Conservation (phyloP, 2,797 vertebrate species). For the Sebastiscus tertius region DNA sequence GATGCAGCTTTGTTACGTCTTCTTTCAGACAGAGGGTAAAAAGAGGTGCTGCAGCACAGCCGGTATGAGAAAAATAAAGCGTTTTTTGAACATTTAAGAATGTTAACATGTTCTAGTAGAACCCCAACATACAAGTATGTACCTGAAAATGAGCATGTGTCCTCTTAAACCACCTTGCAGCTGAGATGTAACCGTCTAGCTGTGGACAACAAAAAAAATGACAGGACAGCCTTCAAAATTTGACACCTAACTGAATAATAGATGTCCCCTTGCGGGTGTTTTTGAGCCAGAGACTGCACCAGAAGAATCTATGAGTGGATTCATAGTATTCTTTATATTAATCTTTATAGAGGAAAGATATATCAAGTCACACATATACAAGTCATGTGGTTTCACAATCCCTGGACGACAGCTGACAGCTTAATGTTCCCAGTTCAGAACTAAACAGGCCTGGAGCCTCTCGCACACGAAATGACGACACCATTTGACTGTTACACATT, state of each 20-base stretch:
- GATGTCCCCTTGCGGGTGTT: not conserved
- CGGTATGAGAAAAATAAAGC: too few relatives aligned
- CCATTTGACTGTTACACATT: constrained; percentile 61
- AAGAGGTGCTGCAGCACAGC: too few relatives aligned
- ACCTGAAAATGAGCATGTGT: too few relatives aligned
- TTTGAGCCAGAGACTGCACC: constrained; percentile 8
- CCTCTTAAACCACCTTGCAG: constrained; percentile 15
- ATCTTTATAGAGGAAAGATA: constrained; percentile 78
- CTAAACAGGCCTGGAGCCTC: constrained; percentile 38
- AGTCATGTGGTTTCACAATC: constrained; percentile 69
- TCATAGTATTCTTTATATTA: constrained; percentile 68
- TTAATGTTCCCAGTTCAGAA: constrained; percentile 35
- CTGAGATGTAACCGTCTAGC: constrained; percentile 40
- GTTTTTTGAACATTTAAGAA: too few relatives aligned
- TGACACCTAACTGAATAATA: constrained; percentile 29
- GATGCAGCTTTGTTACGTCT: not conserved
- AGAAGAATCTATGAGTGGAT: constrained; percentile 17
- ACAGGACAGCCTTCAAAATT: constrained; percentile 12
- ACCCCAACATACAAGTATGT: too few relatives aligned
- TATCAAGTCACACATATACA: constrained; percentile 71
- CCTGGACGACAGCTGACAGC: constrained; percentile 45
- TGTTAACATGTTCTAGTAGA: too few relatives aligned
- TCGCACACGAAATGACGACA: constrained; percentile 48
- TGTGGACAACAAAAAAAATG: constrained; percentile 28
- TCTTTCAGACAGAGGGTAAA: not conserved